phyloP scores from a whole-genome alignment of 2,888 invertebrate species.

The Tholera decimalis region DNA sequence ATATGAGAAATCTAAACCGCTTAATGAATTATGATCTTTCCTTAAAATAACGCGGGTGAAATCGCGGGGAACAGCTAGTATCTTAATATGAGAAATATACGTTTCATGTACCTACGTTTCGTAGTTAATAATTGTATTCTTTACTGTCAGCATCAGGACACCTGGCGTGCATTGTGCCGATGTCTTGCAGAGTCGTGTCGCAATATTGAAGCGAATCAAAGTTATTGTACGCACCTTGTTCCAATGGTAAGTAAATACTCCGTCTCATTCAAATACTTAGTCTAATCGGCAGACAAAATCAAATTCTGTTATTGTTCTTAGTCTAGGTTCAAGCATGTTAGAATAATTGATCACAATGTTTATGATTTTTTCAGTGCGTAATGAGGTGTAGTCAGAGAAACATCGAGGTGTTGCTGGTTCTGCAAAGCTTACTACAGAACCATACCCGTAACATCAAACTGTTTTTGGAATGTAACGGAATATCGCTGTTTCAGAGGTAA shows the following conservation, averaged over 20 bases:
- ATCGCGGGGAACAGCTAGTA: too few relatives aligned
- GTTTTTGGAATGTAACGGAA: slow-evolving; percentile 80
- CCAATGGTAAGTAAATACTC: slow-evolving; percentile 74
- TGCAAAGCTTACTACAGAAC: slow-evolving; percentile 78
- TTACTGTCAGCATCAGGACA: slow-evolving; percentile 78
- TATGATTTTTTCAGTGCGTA: slow-evolving; percentile 73
- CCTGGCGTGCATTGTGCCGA: slow-evolving; percentile 83
- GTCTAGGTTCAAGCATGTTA: too few relatives aligned
- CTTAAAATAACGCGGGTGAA: too few relatives aligned
- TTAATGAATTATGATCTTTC: too few relatives aligned
- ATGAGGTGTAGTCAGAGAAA: slow-evolving; percentile 74
- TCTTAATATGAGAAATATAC: too few relatives aligned
- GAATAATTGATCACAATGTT: too few relatives aligned
- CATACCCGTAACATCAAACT: slow-evolving; percentile 76
- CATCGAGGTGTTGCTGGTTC: slow-evolving; percentile 74
- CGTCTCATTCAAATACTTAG: too few relatives aligned
- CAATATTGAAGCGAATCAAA: slow-evolving; percentile 77
- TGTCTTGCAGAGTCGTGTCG: slow-evolving; percentile 80
- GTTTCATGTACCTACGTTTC: not conserved
- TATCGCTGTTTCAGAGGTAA: slow-evolving; percentile 80
- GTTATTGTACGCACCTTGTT: slow-evolving; percentile 81
- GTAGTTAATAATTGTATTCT: not conserved
- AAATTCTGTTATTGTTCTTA: not conserved
- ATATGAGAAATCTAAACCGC: too few relatives aligned
- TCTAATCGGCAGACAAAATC: not conserved